Evolutionary conservation across 2,888 invertebrate species (phyloP).

Genomic region (Megalurothrips usitatus): DNA sequence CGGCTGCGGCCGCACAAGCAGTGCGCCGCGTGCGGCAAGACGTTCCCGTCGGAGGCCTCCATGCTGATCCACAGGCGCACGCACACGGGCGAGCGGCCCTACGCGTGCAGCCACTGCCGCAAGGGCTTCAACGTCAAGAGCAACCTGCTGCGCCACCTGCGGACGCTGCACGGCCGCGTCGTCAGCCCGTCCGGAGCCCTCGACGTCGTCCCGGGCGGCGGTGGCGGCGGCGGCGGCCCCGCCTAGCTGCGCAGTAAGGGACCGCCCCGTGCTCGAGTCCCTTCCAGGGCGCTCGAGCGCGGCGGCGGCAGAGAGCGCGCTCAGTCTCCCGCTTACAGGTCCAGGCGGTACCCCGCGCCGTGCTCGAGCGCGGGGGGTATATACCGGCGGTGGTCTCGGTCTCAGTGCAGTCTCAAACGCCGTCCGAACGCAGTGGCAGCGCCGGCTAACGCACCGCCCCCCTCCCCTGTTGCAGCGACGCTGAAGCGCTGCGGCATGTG

Average conservation of each 20-base stretch:
- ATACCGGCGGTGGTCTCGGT: no score
- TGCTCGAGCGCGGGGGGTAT: no score
- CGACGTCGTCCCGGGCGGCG: not conserved
- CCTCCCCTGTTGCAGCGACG: not conserved
- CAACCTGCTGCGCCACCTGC: slow-evolving; percentile 65
- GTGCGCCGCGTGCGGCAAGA: slow-evolving; percentile 66
- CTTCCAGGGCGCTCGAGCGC: no score
- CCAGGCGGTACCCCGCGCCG: not conserved
- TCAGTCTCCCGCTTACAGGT: not conserved
- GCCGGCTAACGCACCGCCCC: not conserved
- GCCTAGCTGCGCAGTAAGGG: not conserved
- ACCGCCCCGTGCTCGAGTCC: no score
- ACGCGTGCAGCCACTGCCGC: slow-evolving; percentile 67
- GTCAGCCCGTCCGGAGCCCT: not conserved
- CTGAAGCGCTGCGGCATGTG: slow-evolving; percentile 11
- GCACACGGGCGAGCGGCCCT: slow-evolving; percentile 72
- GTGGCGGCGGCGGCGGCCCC: not conserved
- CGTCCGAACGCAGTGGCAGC: not conserved
- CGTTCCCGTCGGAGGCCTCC: slow-evolving; percentile 71
- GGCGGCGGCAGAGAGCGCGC: no score
- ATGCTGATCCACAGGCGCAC: slow-evolving; percentile 62
- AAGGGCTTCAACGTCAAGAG: slow-evolving; percentile 77
- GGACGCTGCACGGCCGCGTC: slow-evolving; percentile 61
- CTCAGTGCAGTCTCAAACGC: no score
- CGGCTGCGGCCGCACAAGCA: slow-evolving; percentile 46